A percentile compares a stretch with the other conserved stretches of the same genome.
phyloP scores from a whole-genome alignment of 2,113 vertebrate genomes.

The Lophochroa leadbeateri region DNA sequence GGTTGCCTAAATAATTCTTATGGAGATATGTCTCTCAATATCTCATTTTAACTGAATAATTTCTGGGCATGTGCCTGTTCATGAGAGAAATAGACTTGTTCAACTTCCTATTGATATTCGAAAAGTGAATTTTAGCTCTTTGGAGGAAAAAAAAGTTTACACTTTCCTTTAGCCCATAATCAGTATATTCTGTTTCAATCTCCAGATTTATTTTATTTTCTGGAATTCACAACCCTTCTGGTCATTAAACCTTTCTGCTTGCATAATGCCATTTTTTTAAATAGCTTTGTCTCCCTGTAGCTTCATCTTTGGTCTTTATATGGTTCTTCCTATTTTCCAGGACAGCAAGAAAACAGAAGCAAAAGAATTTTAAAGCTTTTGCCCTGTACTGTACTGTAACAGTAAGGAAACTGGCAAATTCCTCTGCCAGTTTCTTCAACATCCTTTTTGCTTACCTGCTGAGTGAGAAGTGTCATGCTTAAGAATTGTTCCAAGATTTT shows the following conservation, averaged over 20 bases:
- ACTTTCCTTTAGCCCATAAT: not conserved
- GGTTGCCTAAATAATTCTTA: not conserved
- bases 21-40: not conserved
- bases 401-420: not conserved
- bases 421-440: not conserved
- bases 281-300: not conserved
- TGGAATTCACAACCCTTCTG: not conserved
- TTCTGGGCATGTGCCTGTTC: rapidly evolving
- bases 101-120: not conserved
- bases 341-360: not conserved
- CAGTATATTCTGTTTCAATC: not conserved
- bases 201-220: not conserved
- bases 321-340: not conserved
- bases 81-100: not conserved
- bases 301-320: not conserved
- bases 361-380: not conserved
- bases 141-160: not conserved
- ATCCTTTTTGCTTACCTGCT: not conserved
- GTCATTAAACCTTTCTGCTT: not conserved
- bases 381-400: not conserved
- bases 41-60: not conserved
- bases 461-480: not conserved
- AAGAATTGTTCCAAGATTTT: not conserved
- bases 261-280: not conserved
- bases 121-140: not conserved